A percentile compares a stretch with the other conserved stretches of the same genome.
phyloP scores from a whole-genome alignment of 2,888 invertebrate species.

The Branchellion lobata region DNA sequence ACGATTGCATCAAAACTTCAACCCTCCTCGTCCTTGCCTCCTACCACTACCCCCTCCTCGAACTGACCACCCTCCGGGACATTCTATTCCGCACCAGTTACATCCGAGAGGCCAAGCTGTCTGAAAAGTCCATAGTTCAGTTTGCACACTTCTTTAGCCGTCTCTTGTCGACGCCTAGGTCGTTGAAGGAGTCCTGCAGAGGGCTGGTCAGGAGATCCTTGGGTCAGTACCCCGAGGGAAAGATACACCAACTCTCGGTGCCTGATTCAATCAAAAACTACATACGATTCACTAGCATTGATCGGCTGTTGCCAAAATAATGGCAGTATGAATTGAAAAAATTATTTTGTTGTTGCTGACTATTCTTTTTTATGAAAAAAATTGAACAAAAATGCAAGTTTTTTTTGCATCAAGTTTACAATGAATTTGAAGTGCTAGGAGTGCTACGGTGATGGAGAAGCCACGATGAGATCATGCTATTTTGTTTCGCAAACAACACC shows the following conservation, averaged over 20 bases:
- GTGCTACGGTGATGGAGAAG: too few species aligned
- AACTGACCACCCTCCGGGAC: slow-evolving; percentile 53
- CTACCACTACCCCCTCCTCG: slow-evolving; percentile 54
- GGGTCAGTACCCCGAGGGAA: slow-evolving; percentile 53
- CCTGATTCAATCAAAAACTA: slow-evolving; percentile 57
- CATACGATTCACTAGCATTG: slow-evolving; percentile 54
- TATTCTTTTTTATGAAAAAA: not conserved
- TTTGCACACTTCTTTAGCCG: slow-evolving; percentile 54
- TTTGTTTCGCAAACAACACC: too few species aligned
- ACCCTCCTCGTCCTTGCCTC: slow-evolving; percentile 56
- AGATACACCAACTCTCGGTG: slow-evolving; percentile 54
- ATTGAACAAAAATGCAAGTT: too few species aligned
- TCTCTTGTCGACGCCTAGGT: slow-evolving; percentile 53
- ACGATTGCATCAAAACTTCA: slow-evolving; percentile 57
- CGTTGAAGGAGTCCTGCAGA: slow-evolving; percentile 56
- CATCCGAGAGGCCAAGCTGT: slow-evolving; percentile 54
- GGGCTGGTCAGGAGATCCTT: slow-evolving; percentile 54
- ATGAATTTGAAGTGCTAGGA: too few species aligned
- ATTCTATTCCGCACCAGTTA: slow-evolving; percentile 55
- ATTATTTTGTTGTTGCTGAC: not conserved
- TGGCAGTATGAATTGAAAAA: too few species aligned
- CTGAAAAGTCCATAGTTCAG: slow-evolving; percentile 53
- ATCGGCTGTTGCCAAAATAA: not conserved
- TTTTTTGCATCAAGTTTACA: too few species aligned
- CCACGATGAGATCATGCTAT: too few species aligned